Percentiles rank a stretch among this genome's conserved stretches.
Evolutionary conservation across 92 coral and sea anemone species (phyloP).

Genomic region (Heliopora coerulea): DNA sequence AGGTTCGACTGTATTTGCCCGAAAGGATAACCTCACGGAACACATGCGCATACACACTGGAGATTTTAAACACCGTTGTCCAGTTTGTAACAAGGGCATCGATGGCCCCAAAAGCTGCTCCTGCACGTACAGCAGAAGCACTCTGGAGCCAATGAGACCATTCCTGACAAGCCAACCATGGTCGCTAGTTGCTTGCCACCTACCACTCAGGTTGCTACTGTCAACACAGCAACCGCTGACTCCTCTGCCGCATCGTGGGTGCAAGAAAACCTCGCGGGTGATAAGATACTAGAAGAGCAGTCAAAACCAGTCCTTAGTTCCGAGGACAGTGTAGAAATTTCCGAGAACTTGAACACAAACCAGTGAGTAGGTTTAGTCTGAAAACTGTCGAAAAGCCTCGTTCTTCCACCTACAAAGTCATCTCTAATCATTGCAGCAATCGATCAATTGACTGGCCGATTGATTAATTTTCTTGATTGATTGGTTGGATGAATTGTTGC

Average conservation of each 20-base stretch:
- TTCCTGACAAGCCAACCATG: conserved; percentile 40
- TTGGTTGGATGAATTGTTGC: background rate
- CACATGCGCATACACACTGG: conserved; percentile 94
- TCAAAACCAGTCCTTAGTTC: background rate
- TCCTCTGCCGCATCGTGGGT: conserved; percentile 41
- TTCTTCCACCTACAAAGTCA: too few relatives aligned
- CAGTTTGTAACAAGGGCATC: conserved; percentile 82
- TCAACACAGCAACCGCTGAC: conserved; percentile 26
- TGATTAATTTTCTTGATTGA: too few relatives aligned
- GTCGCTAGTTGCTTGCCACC: conserved; percentile 7
- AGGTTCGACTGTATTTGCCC: too few relatives aligned
- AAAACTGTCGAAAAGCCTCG: background rate
- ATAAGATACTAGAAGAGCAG: background rate
- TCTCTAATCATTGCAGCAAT: too few relatives aligned
- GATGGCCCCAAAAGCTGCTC: conserved; percentile 89
- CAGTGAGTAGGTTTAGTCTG: conserved; percentile 2
- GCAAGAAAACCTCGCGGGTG: conserved; percentile 23
- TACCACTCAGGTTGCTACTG: conserved; percentile 21
- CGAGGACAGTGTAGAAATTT: conserved; percentile 10
- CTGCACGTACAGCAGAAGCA: conserved; percentile 65
- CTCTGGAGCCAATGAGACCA: conserved; percentile 34
- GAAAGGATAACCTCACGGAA: conserved; percentile 87
- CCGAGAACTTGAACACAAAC: conserved; percentile 2
- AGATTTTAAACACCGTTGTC: conserved; percentile 77
- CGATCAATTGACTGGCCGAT: too few relatives aligned